These are phyloP conservation scores for Phylloscopus trochilus DNA, from an alignment of 2,113 vertebrate genomes.

Conservation along the genomic window DNA sequence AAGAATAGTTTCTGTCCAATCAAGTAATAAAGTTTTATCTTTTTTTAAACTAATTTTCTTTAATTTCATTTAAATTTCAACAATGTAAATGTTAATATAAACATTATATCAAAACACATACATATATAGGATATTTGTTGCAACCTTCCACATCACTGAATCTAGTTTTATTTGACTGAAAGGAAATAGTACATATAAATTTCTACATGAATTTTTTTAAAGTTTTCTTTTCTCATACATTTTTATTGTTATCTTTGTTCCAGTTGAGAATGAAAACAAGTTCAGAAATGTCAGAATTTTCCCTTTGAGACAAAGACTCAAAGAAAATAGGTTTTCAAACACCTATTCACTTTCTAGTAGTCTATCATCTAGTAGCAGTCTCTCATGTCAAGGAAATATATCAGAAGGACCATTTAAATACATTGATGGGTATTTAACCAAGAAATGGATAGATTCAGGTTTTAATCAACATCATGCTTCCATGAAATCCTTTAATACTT, in stretches of 20 bases:
- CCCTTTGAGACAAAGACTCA: neutral
- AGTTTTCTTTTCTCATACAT: neutral
- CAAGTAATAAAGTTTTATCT: neutral
- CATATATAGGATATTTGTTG: neutral
- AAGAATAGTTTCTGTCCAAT: neutral
- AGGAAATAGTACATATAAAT: neutral
- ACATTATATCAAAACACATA: neutral
- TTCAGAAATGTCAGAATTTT: neutral
- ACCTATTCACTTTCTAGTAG: neutral
- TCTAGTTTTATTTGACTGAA: neutral
- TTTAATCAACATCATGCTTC: neutral
- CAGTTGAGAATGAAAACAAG: neutral
- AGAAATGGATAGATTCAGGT: neutral
- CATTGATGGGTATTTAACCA: neutral
- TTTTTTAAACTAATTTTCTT: neutral
- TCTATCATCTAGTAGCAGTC: neutral
- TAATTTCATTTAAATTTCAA: neutral
- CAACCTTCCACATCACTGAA: neutral
- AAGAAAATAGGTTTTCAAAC: neutral
- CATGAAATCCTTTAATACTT: neutral
- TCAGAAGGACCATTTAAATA: neutral
- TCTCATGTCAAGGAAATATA: neutral
- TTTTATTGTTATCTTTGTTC: conserved; percentile 8
- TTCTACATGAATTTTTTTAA: neutral
- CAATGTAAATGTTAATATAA: neutral